These are phyloP conservation scores for Chinchilla lanigera DNA, from an alignment of 2,113 vertebrate genomes.

Conservation along the genomic window DNA sequence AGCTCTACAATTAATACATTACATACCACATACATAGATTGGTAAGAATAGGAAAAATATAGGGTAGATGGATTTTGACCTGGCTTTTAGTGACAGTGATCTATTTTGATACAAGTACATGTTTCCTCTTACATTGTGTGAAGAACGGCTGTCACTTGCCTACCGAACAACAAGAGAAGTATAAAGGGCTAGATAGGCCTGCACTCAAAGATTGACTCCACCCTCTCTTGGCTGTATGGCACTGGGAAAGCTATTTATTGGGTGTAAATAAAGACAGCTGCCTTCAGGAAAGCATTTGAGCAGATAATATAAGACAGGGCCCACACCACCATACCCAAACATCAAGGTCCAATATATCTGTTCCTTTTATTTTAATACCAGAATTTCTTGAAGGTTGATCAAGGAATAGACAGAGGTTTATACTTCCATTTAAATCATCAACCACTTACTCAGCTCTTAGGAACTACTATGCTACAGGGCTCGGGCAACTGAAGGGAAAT, in stretches of 20 bases:
- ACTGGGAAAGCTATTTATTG: not conserved
- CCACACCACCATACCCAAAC: not conserved
- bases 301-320: not conserved
- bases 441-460: not conserved
- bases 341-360: not conserved
- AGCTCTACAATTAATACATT: not conserved
- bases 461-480: not conserved
- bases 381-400: not conserved
- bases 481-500: not conserved
- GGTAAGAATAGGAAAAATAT: not conserved
- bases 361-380: constrained; percentile 4
- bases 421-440: not conserved
- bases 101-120: not conserved
- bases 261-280: not conserved
- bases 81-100: not conserved
- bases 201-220: not conserved
- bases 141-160: not conserved
- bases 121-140: not conserved
- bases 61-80: not conserved
- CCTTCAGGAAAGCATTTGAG: not conserved
- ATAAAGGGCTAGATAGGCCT: not conserved
- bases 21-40: not conserved
- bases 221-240: not conserved
- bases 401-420: not conserved
- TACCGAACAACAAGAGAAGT: not conserved